These are phyloP conservation scores for Diarsia rubi DNA, from an alignment of 2,888 invertebrate species.

Conservation along the genomic window DNA sequence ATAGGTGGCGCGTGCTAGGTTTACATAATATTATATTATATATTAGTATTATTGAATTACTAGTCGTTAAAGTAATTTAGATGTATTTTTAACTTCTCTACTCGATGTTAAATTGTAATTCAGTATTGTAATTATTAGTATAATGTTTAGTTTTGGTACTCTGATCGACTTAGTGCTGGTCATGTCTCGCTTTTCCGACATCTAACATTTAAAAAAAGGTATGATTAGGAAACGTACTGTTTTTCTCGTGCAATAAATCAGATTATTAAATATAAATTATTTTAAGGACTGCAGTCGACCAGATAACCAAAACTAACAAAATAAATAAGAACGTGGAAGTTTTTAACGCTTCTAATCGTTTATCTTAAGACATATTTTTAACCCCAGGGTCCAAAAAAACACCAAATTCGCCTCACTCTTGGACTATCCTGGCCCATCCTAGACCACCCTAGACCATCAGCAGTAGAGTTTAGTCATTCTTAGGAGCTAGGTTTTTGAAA, in stretches of 20 bases:
- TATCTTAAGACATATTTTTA: conserved; percentile 68
- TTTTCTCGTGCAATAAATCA: neutral
- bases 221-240: neutral
- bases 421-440: conserved; percentile 86
- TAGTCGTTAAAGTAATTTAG: conserved; percentile 74
- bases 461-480: conserved; percentile 78
- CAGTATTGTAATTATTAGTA: conserved; percentile 72
- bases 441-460: conserved; percentile 76
- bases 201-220: neutral
- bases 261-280: neutral
- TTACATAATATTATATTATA: conserved; percentile 73
- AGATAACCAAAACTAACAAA: conserved; percentile 38
- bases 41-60: conserved; percentile 76
- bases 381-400: conserved; percentile 89
- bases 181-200: neutral
- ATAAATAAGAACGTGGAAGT: conserved; percentile 48
- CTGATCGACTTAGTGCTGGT: conserved; percentile 57
- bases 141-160: conserved; percentile 51
- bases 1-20: conserved; percentile 79
- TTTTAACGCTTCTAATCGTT: conserved; percentile 57
- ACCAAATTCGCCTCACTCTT: conserved; percentile 86
- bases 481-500: conserved; percentile 52
- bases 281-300: conserved; percentile 39
- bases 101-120: conserved; percentile 77
- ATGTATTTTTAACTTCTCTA: conserved; percentile 78